Base-by-base conservation (phyloP, 1,140 invertebrate genomes). In the Triops longicaudatus region DNA sequence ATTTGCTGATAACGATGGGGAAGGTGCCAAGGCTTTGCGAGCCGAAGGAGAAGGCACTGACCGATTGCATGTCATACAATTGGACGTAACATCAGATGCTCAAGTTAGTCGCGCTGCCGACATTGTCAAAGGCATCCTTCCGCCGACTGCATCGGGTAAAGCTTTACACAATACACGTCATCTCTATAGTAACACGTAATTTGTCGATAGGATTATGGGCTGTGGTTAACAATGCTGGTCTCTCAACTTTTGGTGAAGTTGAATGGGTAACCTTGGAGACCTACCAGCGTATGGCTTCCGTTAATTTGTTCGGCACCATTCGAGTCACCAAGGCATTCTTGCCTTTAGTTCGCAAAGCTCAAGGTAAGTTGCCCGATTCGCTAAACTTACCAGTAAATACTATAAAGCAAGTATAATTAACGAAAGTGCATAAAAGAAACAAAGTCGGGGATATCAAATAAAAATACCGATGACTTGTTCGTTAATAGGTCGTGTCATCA, bases 181-280 rank as follows among this genome's bases (percentile, higher is more conserved):
- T 1, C 14, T n/a, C 22, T n/a, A 27, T 1, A 17, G 71, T 26
- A 76, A 75, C 31, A 37, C 31, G 50, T 75, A 26, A 75, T 75
- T 42, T 12, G 22, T 42, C 74, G 73, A 22, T 74, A 82, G 81
- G 80, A 37, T 76, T 85, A 11, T 85, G 82, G 82, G 82, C 81
- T 73, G 75, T 85, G 50, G 83, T 83, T 73, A 89, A 85, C 80
- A 85, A 85, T 78, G 86, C 86, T 17, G 86, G 89, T 28, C 93
- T 93, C 88, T 90, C 93, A 80, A 91, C 92, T 26, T 89, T 94
- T 74, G 94, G 94, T 1, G 93, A 95, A 86, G 89, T 95, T 77
- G 95, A 97, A 85, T 93, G 92, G 92, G 89, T 93, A 76, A 91
- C 92, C 63, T 88, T 90, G 79, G 87, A 88, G 3, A 89, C 92